Evolutionary conservation across 2,797 vertebrate species (phyloP).

Genomic region (Sphaeramia orbicularis): DNA sequence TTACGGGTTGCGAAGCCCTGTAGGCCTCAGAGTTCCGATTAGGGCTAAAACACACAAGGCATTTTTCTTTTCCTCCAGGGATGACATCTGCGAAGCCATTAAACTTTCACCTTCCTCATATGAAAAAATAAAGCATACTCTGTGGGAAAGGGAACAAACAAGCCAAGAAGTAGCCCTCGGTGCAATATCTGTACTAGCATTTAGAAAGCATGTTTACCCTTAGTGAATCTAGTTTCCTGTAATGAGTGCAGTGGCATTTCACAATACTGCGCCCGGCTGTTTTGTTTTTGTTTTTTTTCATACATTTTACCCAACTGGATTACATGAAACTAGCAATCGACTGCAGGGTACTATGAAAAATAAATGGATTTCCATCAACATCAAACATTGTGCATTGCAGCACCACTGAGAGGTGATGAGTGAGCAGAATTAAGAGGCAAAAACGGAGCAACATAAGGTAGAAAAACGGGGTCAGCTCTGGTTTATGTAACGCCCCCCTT

Average conservation of each 20-base stretch:
- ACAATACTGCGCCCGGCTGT: slow-evolving; percentile 7
- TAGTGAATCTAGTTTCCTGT: slow-evolving; percentile 17
- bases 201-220: slow-evolving; percentile 33
- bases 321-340: slow-evolving; percentile 22
- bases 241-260: slow-evolving; percentile 40
- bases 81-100: slow-evolving; percentile 41
- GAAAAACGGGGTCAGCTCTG: slow-evolving; percentile 71
- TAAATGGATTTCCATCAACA: slow-evolving; percentile 38
- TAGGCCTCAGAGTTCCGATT: neutral
- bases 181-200: slow-evolving; percentile 24
- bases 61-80: slow-evolving; percentile 19
- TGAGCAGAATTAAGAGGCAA: slow-evolving; percentile 50
- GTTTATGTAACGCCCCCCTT: slow-evolving; percentile 70
- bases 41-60: neutral
- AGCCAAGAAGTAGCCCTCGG: slow-evolving; percentile 7
- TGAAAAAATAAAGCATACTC: slow-evolving; percentile 21
- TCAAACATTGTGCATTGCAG: slow-evolving; percentile 51
- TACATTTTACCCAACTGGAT: neutral
- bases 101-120: slow-evolving; percentile 37
- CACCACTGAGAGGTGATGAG: slow-evolving; percentile 51
- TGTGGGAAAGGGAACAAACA: slow-evolving; percentile 8
- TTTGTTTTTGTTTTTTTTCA: slow-evolving; percentile 13
- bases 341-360: slow-evolving; percentile 34
- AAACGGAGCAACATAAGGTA: slow-evolving; percentile 45
- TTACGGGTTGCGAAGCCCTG: slow-evolving; percentile 15